Conservation (phyloP, 1,140 invertebrate species). For the Drosophila littoralis region DNA sequence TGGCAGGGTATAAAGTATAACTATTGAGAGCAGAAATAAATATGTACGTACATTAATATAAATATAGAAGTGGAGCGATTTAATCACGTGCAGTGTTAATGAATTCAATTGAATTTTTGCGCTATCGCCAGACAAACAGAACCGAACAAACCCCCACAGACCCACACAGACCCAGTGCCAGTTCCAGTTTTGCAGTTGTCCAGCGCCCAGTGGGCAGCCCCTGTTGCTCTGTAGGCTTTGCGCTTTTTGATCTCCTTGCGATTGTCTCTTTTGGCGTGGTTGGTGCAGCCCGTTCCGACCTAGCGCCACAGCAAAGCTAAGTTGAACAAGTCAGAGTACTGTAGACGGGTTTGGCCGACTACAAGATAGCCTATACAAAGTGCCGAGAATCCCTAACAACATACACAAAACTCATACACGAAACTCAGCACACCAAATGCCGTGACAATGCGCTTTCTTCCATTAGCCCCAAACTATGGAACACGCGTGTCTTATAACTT, state of each 20-base stretch:
- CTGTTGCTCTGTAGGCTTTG: constrained; percentile 66
- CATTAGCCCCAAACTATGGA: no score
- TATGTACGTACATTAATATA: constrained; percentile 40
- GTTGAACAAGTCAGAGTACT: background rate
- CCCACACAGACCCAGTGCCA: constrained; percentile 20
- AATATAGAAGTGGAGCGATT: constrained; percentile 64
- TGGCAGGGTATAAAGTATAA: background rate
- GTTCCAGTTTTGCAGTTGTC: constrained; percentile 36
- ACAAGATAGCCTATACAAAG: background rate
- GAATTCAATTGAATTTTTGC: constrained; percentile 75
- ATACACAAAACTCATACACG: background rate
- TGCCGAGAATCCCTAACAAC: background rate
- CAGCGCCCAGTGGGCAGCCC: constrained; percentile 60
- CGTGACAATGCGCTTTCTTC: no score
- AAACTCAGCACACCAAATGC: no score
- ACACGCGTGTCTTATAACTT: no score
- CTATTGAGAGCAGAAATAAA: constrained; percentile 15
- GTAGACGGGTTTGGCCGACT: background rate
- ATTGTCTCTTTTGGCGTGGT: constrained; percentile 71
- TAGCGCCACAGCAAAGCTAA: constrained; percentile 55
- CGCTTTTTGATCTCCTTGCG: constrained; percentile 76
- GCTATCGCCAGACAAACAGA: constrained; percentile 48
- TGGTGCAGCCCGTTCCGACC: constrained; percentile 6
- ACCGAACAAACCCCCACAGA: constrained; percentile 7
- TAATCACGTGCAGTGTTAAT: constrained; percentile 76